Evolutionary conservation across 2,113 vertebrate genomes (phyloP).

Genomic region (Stegastes partitus): DNA sequence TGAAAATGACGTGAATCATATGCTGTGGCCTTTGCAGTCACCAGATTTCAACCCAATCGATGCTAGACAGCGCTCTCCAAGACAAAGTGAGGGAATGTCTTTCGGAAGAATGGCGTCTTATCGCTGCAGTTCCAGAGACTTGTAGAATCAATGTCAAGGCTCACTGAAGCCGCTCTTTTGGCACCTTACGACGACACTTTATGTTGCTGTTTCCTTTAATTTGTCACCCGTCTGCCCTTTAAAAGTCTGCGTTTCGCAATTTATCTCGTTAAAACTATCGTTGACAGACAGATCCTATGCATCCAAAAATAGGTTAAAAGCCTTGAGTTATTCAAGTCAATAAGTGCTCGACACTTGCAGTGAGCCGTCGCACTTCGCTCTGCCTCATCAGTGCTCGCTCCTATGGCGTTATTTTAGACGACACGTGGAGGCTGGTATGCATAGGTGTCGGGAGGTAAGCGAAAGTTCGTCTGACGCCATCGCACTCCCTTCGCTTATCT

Average conservation of each 20-base stretch:
- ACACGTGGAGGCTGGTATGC: slow-evolving; percentile 42
- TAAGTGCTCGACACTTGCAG: background rate
- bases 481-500: slow-evolving; percentile 40
- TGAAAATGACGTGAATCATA: no score
- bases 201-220: no score
- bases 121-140: no score
- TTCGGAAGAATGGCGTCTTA: no score
- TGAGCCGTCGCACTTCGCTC: background rate
- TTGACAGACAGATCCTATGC: background rate
- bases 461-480: slow-evolving; percentile 58
- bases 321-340: slow-evolving; percentile 1
- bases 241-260: background rate
- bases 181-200: no score
- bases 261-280: background rate
- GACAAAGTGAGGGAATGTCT: no score
- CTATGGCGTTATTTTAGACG: slow-evolving; percentile 24
- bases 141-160: no score
- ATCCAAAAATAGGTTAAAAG: background rate
- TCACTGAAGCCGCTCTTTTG: no score
- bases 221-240: background rate
- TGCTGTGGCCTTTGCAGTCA: no score
- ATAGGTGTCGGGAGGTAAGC: slow-evolving; percentile 41
- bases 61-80: no score
- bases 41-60: no score
- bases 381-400: slow-evolving; percentile 6